Evolutionary conservation across 23 tunicate species (phyloP), one percentile per base, ranked within the genome.

Genomic region (Ciona savignyi): DNA sequence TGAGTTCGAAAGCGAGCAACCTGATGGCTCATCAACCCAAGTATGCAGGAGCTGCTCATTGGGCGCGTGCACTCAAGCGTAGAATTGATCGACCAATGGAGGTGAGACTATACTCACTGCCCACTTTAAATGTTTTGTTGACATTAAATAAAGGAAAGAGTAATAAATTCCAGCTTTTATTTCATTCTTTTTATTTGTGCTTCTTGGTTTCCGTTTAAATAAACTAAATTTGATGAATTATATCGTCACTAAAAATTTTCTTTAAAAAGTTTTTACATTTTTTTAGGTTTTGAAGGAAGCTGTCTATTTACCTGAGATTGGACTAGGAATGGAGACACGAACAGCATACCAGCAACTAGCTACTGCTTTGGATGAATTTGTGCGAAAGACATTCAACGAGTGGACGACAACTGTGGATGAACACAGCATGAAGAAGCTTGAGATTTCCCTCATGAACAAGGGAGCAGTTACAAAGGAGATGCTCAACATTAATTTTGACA

Each of bases 401-500:
- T 93, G 98, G 98, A 86, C 94, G 2, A 31, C 74, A 63, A 83
- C 89, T 27, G 98, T 93, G 19, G 98, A 93, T 42, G 93, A 86
- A 3, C 66, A 77, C 51, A 90, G 91, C 76, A 71, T 80, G 22
- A 76, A 83, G 73, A 81, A 73, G 72, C 74, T 93, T 4, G 98
- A 93, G 32, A 81, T 77, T 20, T 70, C 98, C 9, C 85, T 93
- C 34, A 93, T 93, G 98, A 86, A 82, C 51, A 86, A 86, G 66
- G 93, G 93, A 62, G 94, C 87, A 0, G 89, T 93, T n/a, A 75
- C 77, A 22, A 81, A 86, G 51, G 89, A 83, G 33, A 86, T 93
- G 89, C 85, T 93, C 33, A 86, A 93, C 68, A 93, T 93, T 88
- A 93, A 93, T 70, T 93, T 93, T 66, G 98, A 93, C 79, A 78